These are phyloP conservation scores for Saccostrea glomerata DNA, from an alignment of 1,140 invertebrate species.

Conservation along the genomic window DNA sequence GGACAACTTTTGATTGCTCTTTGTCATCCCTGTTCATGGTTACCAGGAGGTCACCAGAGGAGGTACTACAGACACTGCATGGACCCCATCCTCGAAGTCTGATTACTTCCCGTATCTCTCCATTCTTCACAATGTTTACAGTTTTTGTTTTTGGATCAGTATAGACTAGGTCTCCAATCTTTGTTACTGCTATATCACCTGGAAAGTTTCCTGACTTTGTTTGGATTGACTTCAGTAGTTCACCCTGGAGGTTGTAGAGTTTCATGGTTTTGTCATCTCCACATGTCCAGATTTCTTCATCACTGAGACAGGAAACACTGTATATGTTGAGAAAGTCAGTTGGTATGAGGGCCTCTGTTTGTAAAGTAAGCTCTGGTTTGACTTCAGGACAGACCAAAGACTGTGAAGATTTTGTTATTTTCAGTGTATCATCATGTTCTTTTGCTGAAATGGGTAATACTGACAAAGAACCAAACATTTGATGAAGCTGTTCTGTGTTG, in stretches of 20 bases:
- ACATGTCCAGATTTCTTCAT: not conserved
- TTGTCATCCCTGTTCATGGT: too few relatives aligned
- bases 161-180: not conserved
- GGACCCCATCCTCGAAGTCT: too few relatives aligned
- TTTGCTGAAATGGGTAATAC: too few relatives aligned
- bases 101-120: not conserved
- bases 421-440: too few relatives aligned
- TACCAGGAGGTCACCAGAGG: too few relatives aligned
- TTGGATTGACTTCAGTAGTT: not conserved
- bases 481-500: too few relatives aligned
- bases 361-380: not conserved
- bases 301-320: not conserved
- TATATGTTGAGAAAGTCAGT: not conserved
- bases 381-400: not conserved
- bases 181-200: not conserved
- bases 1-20: too few relatives aligned
- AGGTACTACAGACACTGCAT: too few relatives aligned
- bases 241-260: not conserved
- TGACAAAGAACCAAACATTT: too few relatives aligned
- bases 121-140: not conserved
- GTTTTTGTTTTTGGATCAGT: not conserved
- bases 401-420: too few relatives aligned
- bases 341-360: not conserved
- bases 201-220: not conserved
- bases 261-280: not conserved